A percentile compares a stretch with the other conserved stretches of the same genome.
Evolutionary conservation across 2,888 invertebrate species (phyloP).

Genomic region (Drosophila meridiana): DNA sequence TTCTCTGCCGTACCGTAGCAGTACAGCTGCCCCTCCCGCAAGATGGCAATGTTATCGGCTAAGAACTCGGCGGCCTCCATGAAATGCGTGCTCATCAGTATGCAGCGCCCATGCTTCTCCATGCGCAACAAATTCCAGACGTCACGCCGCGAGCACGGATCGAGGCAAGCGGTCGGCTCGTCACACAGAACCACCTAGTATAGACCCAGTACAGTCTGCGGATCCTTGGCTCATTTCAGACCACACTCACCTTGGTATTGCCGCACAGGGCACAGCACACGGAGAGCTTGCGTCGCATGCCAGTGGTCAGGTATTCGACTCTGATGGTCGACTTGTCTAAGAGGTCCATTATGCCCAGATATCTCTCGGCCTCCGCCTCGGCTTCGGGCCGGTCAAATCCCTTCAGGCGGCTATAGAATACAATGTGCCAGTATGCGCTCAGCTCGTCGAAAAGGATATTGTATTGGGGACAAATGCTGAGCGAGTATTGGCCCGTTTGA

Average conservation of each 20-base stretch:
- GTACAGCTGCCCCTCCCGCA: conserved; percentile 91
- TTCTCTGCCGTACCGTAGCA: conserved; percentile 92
- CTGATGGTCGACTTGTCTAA: conserved; percentile 87
- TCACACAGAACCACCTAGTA: conserved; percentile 87
- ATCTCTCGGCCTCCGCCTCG: conserved; percentile 87
- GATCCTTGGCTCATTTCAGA: background rate
- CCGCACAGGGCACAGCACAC: conserved; percentile 89
- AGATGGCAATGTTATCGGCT: conserved; percentile 93
- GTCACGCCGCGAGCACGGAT: conserved; percentile 91
- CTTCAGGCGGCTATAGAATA: conserved; percentile 91
- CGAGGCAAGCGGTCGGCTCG: conserved; percentile 93
- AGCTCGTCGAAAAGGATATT: conserved; percentile 93
- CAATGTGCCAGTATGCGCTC: conserved; percentile 92
- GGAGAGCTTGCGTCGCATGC: conserved; percentile 90
- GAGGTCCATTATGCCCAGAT: conserved; percentile 88
- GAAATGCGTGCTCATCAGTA: conserved; percentile 92
- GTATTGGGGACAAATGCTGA: conserved; percentile 93
- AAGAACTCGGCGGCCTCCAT: conserved; percentile 95
- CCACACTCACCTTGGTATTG: conserved; percentile 86
- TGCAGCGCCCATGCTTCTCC: conserved; percentile 90
- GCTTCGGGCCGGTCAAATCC: conserved; percentile 86
- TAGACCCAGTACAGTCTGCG: too few relatives aligned
- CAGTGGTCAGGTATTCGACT: conserved; percentile 88
- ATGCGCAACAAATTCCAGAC: conserved; percentile 92
- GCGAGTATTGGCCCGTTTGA: conserved; percentile 87